These are phyloP conservation scores for Lacerta viridis DNA, from an alignment of 2,797 vertebrate species.

Conservation along the genomic window DNA sequence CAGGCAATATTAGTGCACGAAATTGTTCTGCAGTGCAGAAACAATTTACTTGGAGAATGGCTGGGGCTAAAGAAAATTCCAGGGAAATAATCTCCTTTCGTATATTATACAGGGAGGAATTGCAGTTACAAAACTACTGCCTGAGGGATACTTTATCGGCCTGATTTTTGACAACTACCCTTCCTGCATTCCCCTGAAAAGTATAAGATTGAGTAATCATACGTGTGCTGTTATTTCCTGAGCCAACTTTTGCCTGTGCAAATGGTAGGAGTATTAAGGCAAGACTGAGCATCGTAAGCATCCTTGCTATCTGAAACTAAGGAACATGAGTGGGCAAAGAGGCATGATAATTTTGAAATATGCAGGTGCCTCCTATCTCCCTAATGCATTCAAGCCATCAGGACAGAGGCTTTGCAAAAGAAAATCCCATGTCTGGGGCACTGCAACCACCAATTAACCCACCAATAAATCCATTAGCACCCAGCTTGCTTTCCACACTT, in stretches of 20 bases:
- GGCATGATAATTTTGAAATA: too few relatives aligned
- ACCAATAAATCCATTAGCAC: too few relatives aligned
- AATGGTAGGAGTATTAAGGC: neutral
- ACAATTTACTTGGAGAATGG: neutral
- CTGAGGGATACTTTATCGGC: slow-evolving; percentile 4
- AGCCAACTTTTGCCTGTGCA: neutral
- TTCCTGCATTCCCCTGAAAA: slow-evolving; percentile 1
- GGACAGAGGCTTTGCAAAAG: too few relatives aligned
- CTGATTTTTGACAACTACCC: neutral
- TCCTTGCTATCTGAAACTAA: neutral
- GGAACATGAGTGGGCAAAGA: neutral
- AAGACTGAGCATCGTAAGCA: neutral
- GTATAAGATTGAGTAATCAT: neutral
- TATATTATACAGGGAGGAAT: neutral
- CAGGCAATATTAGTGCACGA: neutral
- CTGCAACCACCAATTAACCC: too few relatives aligned
- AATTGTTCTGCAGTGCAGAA: slow-evolving; percentile 4
- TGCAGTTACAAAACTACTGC: neutral
- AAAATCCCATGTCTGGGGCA: too few relatives aligned
- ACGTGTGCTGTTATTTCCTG: neutral
- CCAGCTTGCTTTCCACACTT: too few relatives aligned
- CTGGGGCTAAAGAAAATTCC: neutral
- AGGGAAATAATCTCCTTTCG: slow-evolving; percentile 14
- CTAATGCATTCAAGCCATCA: neutral
- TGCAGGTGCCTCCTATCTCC: too few relatives aligned